Conservation (phyloP, 2,797 vertebrate species). For the Aeoliscus strigatus region DNA sequence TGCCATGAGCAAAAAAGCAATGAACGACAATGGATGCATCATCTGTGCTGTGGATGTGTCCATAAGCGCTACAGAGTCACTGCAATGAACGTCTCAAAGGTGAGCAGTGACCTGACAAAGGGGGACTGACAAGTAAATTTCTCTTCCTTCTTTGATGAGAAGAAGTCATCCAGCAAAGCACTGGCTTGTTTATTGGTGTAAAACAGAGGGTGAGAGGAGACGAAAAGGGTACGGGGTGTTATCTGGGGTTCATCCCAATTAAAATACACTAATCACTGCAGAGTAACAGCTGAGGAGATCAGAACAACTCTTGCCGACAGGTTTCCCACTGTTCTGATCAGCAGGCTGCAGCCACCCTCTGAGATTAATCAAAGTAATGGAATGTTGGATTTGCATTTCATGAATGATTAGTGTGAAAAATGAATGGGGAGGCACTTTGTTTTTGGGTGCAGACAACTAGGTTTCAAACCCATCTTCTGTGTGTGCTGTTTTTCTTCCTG, state of each 20-base stretch:
- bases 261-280: constrained; percentile 59
- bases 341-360: constrained; percentile 54
- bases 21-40: constrained; percentile 37
- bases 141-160: constrained; percentile 24
- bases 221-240: too few relatives aligned
- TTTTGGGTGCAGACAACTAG: constrained; percentile 32
- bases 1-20: constrained; percentile 17
- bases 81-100: constrained; percentile 28
- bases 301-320: constrained; percentile 46
- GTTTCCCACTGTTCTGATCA: constrained; percentile 60
- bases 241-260: constrained; percentile 48
- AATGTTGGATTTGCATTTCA: constrained; percentile 70
- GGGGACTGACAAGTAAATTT: too few relatives aligned
- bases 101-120: constrained; percentile 27
- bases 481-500: constrained; percentile 11
- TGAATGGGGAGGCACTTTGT: constrained; percentile 48
- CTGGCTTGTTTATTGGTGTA: constrained; percentile 16
- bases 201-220: constrained; percentile 15
- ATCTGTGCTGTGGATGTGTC: constrained; percentile 27
- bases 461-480: constrained; percentile 36
- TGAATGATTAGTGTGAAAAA: constrained; percentile 55
- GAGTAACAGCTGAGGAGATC: constrained; percentile 46
- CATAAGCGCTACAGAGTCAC: constrained; percentile 27
- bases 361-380: constrained; percentile 68
- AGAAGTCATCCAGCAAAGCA: constrained; percentile 34